Evolutionary conservation across 2,888 invertebrate genomes (phyloP).

Genomic region (Ferdinandea cuprea): DNA sequence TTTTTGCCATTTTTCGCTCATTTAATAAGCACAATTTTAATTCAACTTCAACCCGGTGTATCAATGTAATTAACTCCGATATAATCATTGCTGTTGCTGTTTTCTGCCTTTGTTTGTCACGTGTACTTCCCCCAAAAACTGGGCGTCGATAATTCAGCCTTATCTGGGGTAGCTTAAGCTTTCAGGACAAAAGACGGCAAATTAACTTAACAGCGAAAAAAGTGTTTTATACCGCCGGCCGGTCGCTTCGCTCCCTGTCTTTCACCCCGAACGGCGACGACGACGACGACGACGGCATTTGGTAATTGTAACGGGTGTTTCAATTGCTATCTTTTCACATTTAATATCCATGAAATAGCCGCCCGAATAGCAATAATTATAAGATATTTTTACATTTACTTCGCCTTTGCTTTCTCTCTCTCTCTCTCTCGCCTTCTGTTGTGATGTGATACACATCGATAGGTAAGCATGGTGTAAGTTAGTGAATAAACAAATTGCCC

Average conservation of each 20-base stretch:
- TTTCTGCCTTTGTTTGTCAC: conserved; percentile 24
- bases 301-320: conserved; percentile 28
- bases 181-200: conserved; percentile 2
- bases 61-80: conserved; percentile 33
- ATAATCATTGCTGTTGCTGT: conserved; percentile 35
- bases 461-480: background rate
- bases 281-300: background rate
- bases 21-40: conserved; percentile 25
- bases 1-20: conserved; percentile 24
- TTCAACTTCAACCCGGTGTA: background rate
- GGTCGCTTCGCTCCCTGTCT: too few species aligned
- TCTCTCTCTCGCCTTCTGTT: background rate
- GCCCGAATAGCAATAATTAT: conserved; percentile 2
- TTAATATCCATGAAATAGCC: background rate
- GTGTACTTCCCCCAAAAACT: conserved; percentile 22
- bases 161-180: conserved; percentile 1
- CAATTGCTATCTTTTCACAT: conserved; percentile 4
- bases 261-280: too few species aligned
- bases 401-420: background rate
- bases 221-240: conserved; percentile 4
- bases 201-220: conserved; percentile 22
- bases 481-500: background rate
- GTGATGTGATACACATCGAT: conserved; percentile 6
- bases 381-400: conserved; percentile 10
- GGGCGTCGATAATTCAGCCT: conserved; percentile 4